phyloP scores from a whole-genome alignment of 2,113 vertebrate species.

The Coturnix japonica region DNA sequence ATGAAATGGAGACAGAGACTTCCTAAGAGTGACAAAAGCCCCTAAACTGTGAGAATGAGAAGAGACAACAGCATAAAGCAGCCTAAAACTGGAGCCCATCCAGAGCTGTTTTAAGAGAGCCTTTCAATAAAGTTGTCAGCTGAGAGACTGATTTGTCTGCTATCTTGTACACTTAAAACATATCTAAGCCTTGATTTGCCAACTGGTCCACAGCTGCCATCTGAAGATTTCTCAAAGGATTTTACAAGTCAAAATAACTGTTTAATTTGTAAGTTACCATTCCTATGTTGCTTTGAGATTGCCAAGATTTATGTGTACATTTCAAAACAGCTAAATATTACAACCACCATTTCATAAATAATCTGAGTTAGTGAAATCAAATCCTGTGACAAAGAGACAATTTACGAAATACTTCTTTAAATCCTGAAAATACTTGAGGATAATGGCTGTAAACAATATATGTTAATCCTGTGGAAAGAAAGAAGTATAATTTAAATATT shows the following conservation, averaged over 20 bases:
- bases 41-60: neutral
- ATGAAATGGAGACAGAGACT: neutral
- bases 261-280: neutral
- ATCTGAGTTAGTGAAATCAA: neutral
- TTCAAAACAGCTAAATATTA: neutral
- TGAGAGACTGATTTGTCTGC: neutral
- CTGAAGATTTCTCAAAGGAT: neutral
- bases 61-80: neutral
- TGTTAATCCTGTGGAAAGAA: neutral
- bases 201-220: neutral
- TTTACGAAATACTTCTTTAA: constrained; percentile 11
- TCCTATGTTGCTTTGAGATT: neutral
- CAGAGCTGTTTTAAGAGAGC: neutral
- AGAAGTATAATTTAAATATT: neutral
- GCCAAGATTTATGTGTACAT: neutral
- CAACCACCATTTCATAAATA: neutral
- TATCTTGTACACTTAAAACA: neutral
- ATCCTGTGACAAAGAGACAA: neutral
- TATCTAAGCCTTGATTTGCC: neutral
- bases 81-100: neutral
- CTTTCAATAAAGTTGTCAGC: neutral
- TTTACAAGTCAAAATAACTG: neutral
- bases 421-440: neutral
- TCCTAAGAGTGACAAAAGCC: neutral
- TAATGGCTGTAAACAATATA: neutral